A percentile compares a stretch with the other conserved stretches of the same genome.
These are phyloP conservation scores for Matsumurasca onukii DNA, from an alignment of 1,140 invertebrate species.

Conservation along the genomic window DNA sequence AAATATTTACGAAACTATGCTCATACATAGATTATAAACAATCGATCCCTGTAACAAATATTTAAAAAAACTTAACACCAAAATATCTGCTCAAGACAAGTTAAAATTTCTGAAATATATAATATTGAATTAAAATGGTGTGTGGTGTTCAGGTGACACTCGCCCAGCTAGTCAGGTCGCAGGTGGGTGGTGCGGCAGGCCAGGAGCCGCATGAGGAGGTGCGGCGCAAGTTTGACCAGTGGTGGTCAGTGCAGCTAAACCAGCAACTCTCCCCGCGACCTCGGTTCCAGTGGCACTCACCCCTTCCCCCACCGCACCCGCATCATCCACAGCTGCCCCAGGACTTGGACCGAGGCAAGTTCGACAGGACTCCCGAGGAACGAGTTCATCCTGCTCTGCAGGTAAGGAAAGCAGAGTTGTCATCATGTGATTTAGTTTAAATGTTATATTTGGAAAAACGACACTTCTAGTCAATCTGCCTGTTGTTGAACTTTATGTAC, in stretches of 20 bases:
- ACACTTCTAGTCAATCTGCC: too few relatives aligned
- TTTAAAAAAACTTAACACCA: too few relatives aligned
- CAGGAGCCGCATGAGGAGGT: constrained; percentile 55
- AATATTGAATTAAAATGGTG: too few relatives aligned
- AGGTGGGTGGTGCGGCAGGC: constrained; percentile 13
- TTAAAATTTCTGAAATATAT: too few relatives aligned
- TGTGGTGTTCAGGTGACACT: constrained; percentile 79
- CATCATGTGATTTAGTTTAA: too few relatives aligned
- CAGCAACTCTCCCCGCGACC: constrained; percentile 33
- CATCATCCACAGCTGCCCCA: constrained; percentile 3
- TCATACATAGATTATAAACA: too few relatives aligned
- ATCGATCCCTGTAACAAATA: too few relatives aligned
- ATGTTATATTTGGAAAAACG: too few relatives aligned
- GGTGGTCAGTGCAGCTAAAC: constrained; percentile 41
- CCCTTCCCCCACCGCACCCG: constrained; percentile 33
- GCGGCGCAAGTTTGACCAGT: constrained; percentile 40
- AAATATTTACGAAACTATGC: too few relatives aligned
- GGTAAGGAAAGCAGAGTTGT: constrained; percentile 35
- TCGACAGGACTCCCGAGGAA: constrained; percentile 34
- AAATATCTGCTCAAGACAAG: too few relatives aligned
- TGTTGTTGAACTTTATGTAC: too few relatives aligned
- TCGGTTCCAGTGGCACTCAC: constrained; percentile 37
- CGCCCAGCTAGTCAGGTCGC: constrained; percentile 57
- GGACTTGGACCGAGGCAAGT: constrained; percentile 12
- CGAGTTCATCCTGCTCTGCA: constrained; percentile 40